Evolutionary conservation across 2,797 vertebrate genomes (phyloP), one percentile per base, ranked within the genome.

Genomic region (Aselliscus stoliczkanus): DNA sequence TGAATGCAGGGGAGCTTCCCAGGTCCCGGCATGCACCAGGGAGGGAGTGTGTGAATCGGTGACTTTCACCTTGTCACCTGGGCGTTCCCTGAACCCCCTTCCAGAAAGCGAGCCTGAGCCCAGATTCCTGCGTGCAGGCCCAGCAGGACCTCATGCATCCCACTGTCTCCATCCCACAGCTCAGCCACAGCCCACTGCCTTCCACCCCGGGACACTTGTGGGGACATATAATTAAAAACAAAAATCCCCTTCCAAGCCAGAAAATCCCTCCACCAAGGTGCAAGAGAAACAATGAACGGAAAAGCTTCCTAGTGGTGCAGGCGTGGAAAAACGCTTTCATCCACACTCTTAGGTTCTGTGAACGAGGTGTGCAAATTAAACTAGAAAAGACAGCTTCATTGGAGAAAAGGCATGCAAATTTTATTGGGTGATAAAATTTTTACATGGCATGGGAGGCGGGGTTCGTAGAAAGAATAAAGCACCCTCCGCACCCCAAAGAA

Each of bases 141-240:
- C 1, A 5, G 47, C 62, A 13, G 62, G 31, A 25, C 4, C 60
- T 18, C 0, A 0, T 5, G 15, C 13, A n/a, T 6, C 6, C 1
- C 10, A 3, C 6, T 0, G 17, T 9, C 47, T n/a, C 31, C 8
- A 2, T n/a, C n/a, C n/a, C n/a, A n/a, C n/a, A n/a, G n/a, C n/a
- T n/a, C n/a, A n/a, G n/a, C n/a, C n/a, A n/a, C n/a, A n/a, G 17
- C 83, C 25, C 7, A 2, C 4, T 50, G 47, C 21, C 12, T n/a
- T 8, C 4, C 20, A 14, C 17, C 20, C 56, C 58, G 1, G 56
- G 12, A 64, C 12, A 15, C 58, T 23, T 15, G 21, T 25, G 29
- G 58, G 42, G 60, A 47, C 47, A 34, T 2, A 10, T 2, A 42
- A 60, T 29, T 11, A 31, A 15, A 47, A n/a, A 34, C 42, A 10